Percentiles rank a stretch among this genome's conserved stretches.
Conservation (phyloP, 1,140 invertebrate genomes). For the Orussus abietinus region DNA sequence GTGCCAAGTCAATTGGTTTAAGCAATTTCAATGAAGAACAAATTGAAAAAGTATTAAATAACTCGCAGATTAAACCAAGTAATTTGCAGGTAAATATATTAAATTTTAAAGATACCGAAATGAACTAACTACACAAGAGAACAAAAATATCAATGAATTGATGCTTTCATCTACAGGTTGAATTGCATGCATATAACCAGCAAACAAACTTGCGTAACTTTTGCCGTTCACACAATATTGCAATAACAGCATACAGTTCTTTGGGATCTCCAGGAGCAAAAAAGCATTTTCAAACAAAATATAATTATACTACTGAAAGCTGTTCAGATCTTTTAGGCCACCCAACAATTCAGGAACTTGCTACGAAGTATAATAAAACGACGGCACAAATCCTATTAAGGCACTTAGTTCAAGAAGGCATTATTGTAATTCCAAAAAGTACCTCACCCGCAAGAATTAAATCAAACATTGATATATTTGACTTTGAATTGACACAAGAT, state of each 20-base stretch:
- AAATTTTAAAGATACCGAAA: constrained; percentile 1
- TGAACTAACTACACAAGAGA: background rate
- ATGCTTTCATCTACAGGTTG: constrained; percentile 57
- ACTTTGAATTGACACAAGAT: constrained; percentile 55
- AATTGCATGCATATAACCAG: constrained; percentile 79
- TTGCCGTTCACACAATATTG: constrained; percentile 68
- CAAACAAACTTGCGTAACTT: constrained; percentile 72
- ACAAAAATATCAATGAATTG: constrained; percentile 10
- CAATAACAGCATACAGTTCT: constrained; percentile 79
- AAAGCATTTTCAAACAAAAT: constrained; percentile 47
- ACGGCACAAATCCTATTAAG: constrained; percentile 76
- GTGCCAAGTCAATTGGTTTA: constrained; percentile 68
- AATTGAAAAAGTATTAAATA: constrained; percentile 62
- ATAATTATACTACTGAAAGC: constrained; percentile 53
- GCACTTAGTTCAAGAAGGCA: constrained; percentile 68
- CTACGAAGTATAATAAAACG: constrained; percentile 64
- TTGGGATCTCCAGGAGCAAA: constrained; percentile 67
- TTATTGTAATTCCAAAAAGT: constrained; percentile 83
- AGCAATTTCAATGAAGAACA: constrained; percentile 79
- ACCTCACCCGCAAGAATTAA: constrained; percentile 67
- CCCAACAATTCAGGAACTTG: constrained; percentile 65
- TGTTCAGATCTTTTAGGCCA: constrained; percentile 70
- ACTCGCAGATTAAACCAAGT: constrained; percentile 63
- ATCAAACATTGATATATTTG: constrained; percentile 60
- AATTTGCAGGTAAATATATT: constrained; percentile 61